A percentile compares a stretch with the other conserved stretches of the same genome.
phyloP scores from a whole-genome alignment of 2,113 vertebrate species.

The Eonycteris spelaea region DNA sequence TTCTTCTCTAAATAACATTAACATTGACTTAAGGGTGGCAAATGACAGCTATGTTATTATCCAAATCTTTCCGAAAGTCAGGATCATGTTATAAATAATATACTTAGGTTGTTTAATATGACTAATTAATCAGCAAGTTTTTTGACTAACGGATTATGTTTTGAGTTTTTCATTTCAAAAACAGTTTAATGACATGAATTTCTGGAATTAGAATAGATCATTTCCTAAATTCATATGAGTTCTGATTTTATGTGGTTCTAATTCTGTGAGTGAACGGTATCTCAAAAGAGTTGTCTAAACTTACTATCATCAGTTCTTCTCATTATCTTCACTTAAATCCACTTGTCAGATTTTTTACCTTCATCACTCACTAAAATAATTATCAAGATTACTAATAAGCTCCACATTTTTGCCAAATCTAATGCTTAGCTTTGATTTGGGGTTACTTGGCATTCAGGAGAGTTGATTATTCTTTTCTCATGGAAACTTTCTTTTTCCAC shows the following conservation, averaged over 20 bases:
- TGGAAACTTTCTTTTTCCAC: background rate
- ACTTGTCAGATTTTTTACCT: background rate
- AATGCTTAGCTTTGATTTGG: background rate
- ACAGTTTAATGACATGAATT: background rate
- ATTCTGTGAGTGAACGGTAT: background rate
- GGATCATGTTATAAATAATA: background rate
- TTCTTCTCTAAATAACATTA: background rate
- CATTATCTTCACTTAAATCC: background rate
- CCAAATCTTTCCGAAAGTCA: background rate
- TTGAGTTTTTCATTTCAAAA: slow-evolving; percentile 6
- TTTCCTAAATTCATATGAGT: slow-evolving; percentile 29
- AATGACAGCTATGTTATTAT: background rate
- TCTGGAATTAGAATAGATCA: slow-evolving; percentile 7
- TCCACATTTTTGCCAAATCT: background rate
- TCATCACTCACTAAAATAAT: background rate
- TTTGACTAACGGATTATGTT: background rate
- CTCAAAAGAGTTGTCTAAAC: background rate
- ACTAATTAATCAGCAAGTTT: background rate
- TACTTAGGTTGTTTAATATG: background rate
- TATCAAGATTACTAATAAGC: background rate
- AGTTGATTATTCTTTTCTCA: background rate
- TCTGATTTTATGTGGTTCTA: background rate
- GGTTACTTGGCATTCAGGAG: background rate
- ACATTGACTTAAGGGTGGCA: background rate
- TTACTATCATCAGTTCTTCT: background rate